Percentiles rank a stretch among this genome's conserved stretches.
Evolutionary conservation across 2,113 vertebrate genomes (phyloP).

Genomic region (Carollia perspicillata): DNA sequence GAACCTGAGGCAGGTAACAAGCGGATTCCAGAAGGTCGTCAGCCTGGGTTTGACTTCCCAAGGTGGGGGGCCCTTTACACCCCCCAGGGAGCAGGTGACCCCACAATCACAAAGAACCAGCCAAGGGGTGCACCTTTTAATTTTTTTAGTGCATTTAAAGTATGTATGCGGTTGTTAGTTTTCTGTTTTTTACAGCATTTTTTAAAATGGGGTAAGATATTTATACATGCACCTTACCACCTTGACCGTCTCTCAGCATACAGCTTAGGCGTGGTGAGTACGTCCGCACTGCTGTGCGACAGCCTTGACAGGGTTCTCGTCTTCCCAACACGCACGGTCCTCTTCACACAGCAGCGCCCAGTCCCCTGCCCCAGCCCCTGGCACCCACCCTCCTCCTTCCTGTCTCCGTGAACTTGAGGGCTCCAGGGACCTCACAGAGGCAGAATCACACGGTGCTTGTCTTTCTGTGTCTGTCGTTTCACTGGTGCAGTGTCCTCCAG

Average conservation of each 20-base stretch:
- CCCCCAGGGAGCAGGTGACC: neutral
- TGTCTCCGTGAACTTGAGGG: too few species aligned
- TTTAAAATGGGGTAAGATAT: neutral
- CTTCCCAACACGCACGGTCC: neutral
- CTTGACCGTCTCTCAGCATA: too few species aligned
- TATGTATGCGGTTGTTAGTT: neutral
- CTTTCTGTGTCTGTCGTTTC: neutral
- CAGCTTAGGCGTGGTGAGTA: too few species aligned
- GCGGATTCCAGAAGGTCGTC: neutral
- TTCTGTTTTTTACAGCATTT: neutral
- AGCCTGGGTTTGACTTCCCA: neutral
- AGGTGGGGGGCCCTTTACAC: neutral
- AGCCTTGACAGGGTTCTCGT: neutral
- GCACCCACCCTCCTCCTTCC: neutral
- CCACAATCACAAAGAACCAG: neutral
- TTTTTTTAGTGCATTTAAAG: neutral
- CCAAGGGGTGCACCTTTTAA: too few species aligned
- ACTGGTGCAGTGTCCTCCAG: rapidly evolving
- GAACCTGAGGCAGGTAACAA: neutral
- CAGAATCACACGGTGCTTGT: too few species aligned
- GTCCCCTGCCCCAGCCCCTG: neutral
- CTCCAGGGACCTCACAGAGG: neutral
- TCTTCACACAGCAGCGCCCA: neutral
- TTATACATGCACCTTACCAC: neutral
- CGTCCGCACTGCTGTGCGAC: rapidly evolving